Percentiles rank a stretch among this genome's conserved stretches.
phyloP scores from a whole-genome alignment of 2,888 invertebrate species.

The Cecidostiba fungosa region DNA sequence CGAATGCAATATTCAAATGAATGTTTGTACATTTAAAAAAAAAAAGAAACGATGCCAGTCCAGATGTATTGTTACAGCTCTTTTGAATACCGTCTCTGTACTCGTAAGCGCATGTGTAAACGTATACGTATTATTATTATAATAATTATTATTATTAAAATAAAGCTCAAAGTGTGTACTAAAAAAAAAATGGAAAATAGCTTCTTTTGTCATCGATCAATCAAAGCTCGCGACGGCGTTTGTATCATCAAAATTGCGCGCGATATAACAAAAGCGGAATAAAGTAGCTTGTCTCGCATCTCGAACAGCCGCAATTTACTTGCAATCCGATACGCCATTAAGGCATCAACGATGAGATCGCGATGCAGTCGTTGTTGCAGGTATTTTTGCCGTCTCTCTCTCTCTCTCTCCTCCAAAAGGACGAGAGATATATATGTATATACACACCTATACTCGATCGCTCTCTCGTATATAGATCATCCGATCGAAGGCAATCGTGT shows the following conservation, averaged over 20 bases:
- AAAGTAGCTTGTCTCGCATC: conserved; percentile 57
- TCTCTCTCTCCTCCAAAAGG: conserved; percentile 28
- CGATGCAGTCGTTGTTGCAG: conserved; percentile 64
- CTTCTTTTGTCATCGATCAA: background rate
- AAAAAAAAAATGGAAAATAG: background rate
- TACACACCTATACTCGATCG: background rate
- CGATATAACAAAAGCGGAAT: conserved; percentile 59
- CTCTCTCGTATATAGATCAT: conserved; percentile 64
- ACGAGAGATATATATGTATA: conserved; percentile 19
- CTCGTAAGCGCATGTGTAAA: conserved; percentile 47
- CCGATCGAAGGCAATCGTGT: conserved; percentile 74
- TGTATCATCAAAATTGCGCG: background rate
- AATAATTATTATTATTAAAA: conserved; percentile 39
- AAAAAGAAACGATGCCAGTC: conserved; percentile 17
- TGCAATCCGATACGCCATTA: conserved; percentile 73
- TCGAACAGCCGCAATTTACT: conserved; percentile 70
- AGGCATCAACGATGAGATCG: conserved; percentile 70
- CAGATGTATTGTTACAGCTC: conserved; percentile 11
- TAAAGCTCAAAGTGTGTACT: conserved; percentile 1
- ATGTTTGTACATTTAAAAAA: conserved; percentile 59
- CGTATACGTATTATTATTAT: conserved; percentile 3
- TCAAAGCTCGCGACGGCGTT: background rate
- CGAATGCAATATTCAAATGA: conserved; percentile 27
- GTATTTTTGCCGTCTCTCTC: conserved; percentile 44
- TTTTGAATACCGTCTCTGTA: conserved; percentile 20